These are phyloP conservation scores for Sebastes iracundus DNA, from an alignment of 2,797 vertebrate genomes.

Conservation along the genomic window DNA sequence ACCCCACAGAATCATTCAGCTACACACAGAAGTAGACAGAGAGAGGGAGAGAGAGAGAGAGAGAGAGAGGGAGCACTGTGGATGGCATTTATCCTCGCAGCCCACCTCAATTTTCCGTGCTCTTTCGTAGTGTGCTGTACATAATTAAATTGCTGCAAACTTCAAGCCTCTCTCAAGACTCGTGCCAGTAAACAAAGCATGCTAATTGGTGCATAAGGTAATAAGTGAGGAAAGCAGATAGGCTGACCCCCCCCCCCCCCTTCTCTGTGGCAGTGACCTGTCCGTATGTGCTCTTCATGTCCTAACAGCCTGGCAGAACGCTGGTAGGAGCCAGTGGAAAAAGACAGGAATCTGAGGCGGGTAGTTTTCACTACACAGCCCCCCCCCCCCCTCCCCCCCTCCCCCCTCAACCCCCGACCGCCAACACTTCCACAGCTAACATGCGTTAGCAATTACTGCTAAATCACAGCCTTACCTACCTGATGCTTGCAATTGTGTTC, in stretches of 20 bases:
- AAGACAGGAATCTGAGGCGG: slow-evolving; percentile 71
- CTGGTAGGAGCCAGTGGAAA: slow-evolving; percentile 66
- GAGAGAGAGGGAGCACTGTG: slow-evolving; percentile 24
- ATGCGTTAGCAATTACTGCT: slow-evolving; percentile 54
- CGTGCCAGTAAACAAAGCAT: slow-evolving; percentile 61
- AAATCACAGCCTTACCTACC: slow-evolving; percentile 38
- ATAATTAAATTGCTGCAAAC: slow-evolving; percentile 75
- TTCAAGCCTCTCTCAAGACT: slow-evolving; percentile 60
- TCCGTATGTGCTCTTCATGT: slow-evolving; percentile 64
- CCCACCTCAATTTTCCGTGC: slow-evolving; percentile 74
- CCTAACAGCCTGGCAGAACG: slow-evolving; percentile 47
- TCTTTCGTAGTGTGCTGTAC: slow-evolving; percentile 55
- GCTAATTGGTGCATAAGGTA: slow-evolving; percentile 64
- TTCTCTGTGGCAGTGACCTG: slow-evolving; percentile 49
- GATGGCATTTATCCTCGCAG: slow-evolving; percentile 67
- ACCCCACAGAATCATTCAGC: slow-evolving; percentile 48
- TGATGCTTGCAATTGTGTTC: slow-evolving; percentile 4
- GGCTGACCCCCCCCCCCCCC: slow-evolving; percentile 23
- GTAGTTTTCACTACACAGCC: slow-evolving; percentile 38
- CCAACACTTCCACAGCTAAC: slow-evolving; percentile 33
- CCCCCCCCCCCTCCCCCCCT: background rate
- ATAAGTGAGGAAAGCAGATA: slow-evolving; percentile 40
- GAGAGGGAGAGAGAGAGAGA: background rate
- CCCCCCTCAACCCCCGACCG: background rate
- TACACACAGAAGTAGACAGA: slow-evolving; percentile 13